phyloP scores from a whole-genome alignment of 2,113 vertebrate species.

The Ciconia boyciana region DNA sequence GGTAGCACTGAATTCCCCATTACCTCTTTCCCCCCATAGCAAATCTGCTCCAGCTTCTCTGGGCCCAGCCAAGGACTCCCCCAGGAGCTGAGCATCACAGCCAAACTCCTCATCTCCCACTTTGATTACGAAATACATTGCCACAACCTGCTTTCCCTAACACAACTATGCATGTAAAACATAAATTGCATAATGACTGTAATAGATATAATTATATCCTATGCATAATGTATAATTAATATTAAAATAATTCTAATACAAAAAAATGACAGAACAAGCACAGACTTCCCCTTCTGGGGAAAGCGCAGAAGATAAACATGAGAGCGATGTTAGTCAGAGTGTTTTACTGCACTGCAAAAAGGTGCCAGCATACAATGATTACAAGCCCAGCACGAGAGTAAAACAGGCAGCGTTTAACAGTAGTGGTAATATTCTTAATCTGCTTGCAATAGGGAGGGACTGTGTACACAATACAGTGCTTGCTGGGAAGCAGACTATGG shows the following conservation, averaged over 20 bases:
- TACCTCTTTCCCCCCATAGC: background rate
- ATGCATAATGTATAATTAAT: slow-evolving; percentile 42
- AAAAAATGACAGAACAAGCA: slow-evolving; percentile 17
- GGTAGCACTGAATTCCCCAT: background rate
- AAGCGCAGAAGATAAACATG: background rate
- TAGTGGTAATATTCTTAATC: background rate
- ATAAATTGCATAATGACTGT: background rate
- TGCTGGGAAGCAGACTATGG: background rate
- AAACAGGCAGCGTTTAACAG: background rate
- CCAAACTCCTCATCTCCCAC: background rate
- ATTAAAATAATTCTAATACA: background rate
- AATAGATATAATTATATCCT: slow-evolving; percentile 36
- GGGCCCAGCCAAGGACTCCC: background rate
- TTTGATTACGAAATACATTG: rapidly evolving
- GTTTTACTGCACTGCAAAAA: background rate
- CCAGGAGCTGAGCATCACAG: background rate
- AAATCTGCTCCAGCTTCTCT: background rate
- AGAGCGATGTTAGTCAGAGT: background rate
- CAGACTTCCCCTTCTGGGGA: background rate
- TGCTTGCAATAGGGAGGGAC: background rate
- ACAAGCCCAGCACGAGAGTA: background rate
- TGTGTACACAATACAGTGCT: background rate
- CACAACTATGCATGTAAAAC: slow-evolving; percentile 9
- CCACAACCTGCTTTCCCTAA: slow-evolving; percentile 34
- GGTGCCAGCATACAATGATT: background rate